Evolutionary conservation across 2,113 vertebrate species (phyloP), one percentile per base, ranked within the genome.

Genomic region (Romanogobio albipinnatus): DNA sequence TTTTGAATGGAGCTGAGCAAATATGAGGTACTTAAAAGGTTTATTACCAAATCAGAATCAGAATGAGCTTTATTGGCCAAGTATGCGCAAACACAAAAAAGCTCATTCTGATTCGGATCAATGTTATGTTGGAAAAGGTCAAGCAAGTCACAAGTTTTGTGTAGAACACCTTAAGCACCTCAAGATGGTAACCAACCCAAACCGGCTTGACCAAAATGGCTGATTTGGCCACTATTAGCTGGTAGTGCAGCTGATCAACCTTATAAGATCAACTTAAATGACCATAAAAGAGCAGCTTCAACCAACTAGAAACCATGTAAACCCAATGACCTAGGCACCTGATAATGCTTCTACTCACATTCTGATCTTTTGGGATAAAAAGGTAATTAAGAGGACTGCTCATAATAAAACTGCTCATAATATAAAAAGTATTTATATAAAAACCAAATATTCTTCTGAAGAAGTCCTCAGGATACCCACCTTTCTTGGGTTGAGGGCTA

Each of bases 401-500:
- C 7, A 36, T 66, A 66, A 66, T 66, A 2, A 33, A 29, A 39
- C 33, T 39, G 33, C 22, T 17, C 7, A 36, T 66, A 66, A 66
- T 66, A 2, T 17, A 29, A 33, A 33, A 17, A 66, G 13, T 19
- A 39, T 7, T 39, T 2, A 39, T 17, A 43, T 10, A 5, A 70
- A 70, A 70, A 71, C 1, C 9, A 5, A 71, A 71, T 43, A 71
- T 0, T n/a, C n/a, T n/a, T n/a, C n/a, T n/a, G n/a, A n/a, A n/a
- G n/a, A n/a, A n/a, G 15, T 61, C 10, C 51, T 51, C 22, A 49
- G 9, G 19, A 26, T 22, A 36, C 88, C 19, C 82, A 91, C 90
- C 91, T 91, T 90, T 91, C 77, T 87, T 89, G 76, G 76, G 58
- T n/a, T 87, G 87, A 9, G 87, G 85, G 73, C 88, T 89, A 53